Conservation (phyloP, 2,113 vertebrate genomes). For the Malurus melanocephalus region DNA sequence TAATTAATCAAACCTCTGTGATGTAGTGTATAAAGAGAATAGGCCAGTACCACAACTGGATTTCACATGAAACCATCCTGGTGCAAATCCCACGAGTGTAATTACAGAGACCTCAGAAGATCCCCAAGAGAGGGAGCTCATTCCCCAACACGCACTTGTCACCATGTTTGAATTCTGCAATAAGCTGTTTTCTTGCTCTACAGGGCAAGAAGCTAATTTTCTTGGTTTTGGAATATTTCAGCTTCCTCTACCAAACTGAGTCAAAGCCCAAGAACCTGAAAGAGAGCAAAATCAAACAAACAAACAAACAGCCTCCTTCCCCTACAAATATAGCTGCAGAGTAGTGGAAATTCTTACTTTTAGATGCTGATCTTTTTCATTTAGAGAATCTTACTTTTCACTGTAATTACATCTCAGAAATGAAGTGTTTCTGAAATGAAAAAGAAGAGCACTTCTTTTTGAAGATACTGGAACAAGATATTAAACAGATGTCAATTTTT, state of each 20-base stretch:
- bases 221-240: neutral
- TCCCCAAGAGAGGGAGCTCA: neutral
- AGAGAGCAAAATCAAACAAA: neutral
- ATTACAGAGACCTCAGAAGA: neutral
- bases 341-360: neutral
- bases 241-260: neutral
- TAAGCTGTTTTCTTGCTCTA: neutral
- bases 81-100: neutral
- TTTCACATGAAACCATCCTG: neutral
- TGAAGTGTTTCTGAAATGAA: neutral
- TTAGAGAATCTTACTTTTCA: neutral
- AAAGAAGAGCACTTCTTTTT: neutral
- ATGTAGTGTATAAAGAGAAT: neutral
- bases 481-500: neutral
- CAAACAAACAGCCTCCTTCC: fast-evolving
- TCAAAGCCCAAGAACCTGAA: neutral
- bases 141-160: neutral
- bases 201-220: neutral
- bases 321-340: neutral
- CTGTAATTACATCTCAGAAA: neutral
- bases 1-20: neutral
- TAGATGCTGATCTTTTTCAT: neutral
- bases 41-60: fast-evolving
- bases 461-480: neutral
- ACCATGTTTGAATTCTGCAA: neutral